Conservation (phyloP, 2,888 invertebrate genomes). For the Xanthorhoe spadicearia region DNA sequence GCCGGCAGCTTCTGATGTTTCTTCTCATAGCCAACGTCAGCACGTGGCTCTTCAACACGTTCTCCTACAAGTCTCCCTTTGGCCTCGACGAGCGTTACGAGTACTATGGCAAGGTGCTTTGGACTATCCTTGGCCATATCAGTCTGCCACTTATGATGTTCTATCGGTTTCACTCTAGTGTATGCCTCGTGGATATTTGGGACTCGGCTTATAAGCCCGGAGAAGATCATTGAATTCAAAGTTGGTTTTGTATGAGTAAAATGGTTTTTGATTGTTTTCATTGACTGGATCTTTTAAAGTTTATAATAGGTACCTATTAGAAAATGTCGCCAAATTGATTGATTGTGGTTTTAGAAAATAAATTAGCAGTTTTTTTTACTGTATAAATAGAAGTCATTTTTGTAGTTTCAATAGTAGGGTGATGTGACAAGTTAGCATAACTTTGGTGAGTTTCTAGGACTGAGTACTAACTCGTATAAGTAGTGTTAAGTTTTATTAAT, state of each 20-base stretch:
- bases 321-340: too few relatives aligned
- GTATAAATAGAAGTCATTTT: neutral
- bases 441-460: neutral
- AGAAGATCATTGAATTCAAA: slow-evolving; percentile 70
- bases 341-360: too few relatives aligned
- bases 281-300: too few relatives aligned
- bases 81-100: slow-evolving; percentile 84
- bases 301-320: too few relatives aligned
- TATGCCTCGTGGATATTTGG: slow-evolving; percentile 92
- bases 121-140: slow-evolving; percentile 90
- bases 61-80: slow-evolving; percentile 83
- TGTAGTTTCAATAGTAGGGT: too few relatives aligned
- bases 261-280: too few relatives aligned
- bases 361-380: neutral
- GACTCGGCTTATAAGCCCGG: slow-evolving; percentile 89
- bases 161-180: slow-evolving; percentile 91
- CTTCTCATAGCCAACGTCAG: slow-evolving; percentile 90
- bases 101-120: slow-evolving; percentile 88
- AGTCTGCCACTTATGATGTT: slow-evolving; percentile 91
- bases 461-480: too few relatives aligned
- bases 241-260: too few relatives aligned
- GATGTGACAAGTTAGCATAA: neutral
- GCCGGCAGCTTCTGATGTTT: slow-evolving; percentile 90
- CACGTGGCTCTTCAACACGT: slow-evolving; percentile 91
- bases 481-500: too few relatives aligned